Conservation (phyloP, 2,113 vertebrate genomes). For the Aviceda subcristata region DNA sequence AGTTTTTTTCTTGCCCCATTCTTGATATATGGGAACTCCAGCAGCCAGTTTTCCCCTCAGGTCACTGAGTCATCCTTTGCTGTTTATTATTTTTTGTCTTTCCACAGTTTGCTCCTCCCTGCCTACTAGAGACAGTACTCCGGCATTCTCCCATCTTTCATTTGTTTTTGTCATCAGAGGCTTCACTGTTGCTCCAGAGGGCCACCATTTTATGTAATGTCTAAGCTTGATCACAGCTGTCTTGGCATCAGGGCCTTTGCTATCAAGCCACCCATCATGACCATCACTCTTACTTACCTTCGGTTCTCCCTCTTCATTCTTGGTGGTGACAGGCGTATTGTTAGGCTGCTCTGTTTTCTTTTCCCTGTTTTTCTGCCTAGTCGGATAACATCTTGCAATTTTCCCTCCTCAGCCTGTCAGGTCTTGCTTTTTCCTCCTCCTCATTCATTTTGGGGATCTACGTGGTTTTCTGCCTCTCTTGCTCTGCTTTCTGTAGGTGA, state of each 20-base stretch:
- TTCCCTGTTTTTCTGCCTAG: neutral
- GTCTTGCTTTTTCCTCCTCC: neutral
- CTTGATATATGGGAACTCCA: neutral
- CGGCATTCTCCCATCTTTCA: neutral
- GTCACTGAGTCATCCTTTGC: constrained; percentile 3
- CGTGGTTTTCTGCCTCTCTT: neutral
- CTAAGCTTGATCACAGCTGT: neutral
- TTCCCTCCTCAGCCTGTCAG: neutral
- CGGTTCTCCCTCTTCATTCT: neutral
- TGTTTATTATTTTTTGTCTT: neutral
- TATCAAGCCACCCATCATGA: neutral
- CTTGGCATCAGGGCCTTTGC: neutral
- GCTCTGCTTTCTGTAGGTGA: neutral
- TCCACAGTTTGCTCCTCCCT: neutral
- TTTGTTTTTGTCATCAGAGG: neutral
- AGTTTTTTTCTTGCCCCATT: neutral
- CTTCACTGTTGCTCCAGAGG: neutral
- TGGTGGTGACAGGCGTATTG: neutral
- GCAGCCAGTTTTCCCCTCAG: neutral
- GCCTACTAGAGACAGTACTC: neutral
- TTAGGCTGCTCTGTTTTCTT: neutral
- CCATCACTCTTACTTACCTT: neutral
- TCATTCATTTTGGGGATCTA: neutral
- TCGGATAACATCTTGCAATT: neutral
- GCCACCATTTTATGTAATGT: neutral